A percentile compares a stretch with the other conserved stretches of the same genome.
phyloP scores from a whole-genome alignment of 2,113 vertebrate species.

The Oncorhynchus keta region DNA sequence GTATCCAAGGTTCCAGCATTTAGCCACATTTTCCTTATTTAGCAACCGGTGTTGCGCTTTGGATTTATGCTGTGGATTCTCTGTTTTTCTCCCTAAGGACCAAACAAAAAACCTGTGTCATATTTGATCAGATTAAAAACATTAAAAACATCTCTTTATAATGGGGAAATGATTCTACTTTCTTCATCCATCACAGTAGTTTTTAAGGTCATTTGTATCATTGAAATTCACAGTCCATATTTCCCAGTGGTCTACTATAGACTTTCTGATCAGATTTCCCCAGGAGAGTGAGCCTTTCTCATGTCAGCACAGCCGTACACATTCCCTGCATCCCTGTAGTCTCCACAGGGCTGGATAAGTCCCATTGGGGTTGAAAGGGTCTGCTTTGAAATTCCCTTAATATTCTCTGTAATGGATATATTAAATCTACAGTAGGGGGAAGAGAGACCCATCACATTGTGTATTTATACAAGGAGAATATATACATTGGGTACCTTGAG shows the following conservation, averaged over 20 bases:
- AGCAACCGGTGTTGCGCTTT: too few relatives aligned
- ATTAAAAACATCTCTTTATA: neutral
- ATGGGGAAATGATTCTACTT: neutral
- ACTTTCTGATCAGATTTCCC: too few relatives aligned
- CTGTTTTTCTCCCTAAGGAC: neutral
- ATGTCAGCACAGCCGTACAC: too few relatives aligned
- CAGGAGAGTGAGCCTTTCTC: too few relatives aligned
- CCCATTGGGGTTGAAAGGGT: neutral
- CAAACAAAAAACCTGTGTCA: neutral
- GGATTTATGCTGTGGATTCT: too few relatives aligned
- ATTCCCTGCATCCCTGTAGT: neutral
- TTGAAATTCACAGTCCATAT: slow-evolving; percentile 18
- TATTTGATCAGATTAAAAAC: neutral
- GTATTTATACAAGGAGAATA: neutral
- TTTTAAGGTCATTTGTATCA: slow-evolving; percentile 18
- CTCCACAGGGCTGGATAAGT: neutral
- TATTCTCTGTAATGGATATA: too few relatives aligned
- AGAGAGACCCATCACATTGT: neutral
- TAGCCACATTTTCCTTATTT: too few relatives aligned
- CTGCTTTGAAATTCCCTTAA: too few relatives aligned
- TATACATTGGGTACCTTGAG: neutral
- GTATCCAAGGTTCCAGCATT: too few relatives aligned
- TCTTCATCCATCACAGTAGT: slow-evolving; percentile 3
- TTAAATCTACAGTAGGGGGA: neutral
- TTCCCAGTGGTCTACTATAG: neutral